phyloP scores from a whole-genome alignment of 2,113 vertebrate species.

The Rhinogobius similis region DNA sequence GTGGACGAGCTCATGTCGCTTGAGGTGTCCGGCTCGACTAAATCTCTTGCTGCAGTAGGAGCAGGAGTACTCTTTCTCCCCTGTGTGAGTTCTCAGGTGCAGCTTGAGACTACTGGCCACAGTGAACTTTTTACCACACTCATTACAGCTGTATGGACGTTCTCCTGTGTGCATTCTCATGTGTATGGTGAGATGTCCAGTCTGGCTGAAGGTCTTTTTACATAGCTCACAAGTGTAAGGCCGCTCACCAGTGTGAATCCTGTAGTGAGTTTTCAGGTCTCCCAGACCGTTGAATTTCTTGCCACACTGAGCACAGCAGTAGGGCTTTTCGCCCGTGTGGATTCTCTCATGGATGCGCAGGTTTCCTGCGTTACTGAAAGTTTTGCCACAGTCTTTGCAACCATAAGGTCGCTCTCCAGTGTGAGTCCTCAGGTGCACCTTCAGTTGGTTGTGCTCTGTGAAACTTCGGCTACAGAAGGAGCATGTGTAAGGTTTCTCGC shows the following conservation, averaged over 20 bases:
- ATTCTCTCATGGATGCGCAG: slow-evolving; percentile 75
- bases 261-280: slow-evolving; percentile 75
- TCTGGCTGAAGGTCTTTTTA: slow-evolving; percentile 77
- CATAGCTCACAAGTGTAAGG: slow-evolving; percentile 78
- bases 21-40: slow-evolving; percentile 73
- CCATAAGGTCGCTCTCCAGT: slow-evolving; percentile 74
- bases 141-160: slow-evolving; percentile 70
- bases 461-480: slow-evolving; percentile 71
- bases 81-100: slow-evolving; percentile 76
- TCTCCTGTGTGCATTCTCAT: slow-evolving; percentile 79
- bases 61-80: slow-evolving; percentile 76
- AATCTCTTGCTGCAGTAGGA: slow-evolving; percentile 74
- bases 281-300: slow-evolving; percentile 74
- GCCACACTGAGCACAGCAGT: slow-evolving; percentile 75
- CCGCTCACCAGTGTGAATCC: slow-evolving; percentile 77
- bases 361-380: slow-evolving; percentile 73
- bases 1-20: slow-evolving; percentile 77
- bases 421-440: slow-evolving; percentile 76
- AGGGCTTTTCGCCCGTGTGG: slow-evolving; percentile 76
- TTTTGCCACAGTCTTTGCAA: slow-evolving; percentile 73
- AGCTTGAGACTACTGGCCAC: slow-evolving; percentile 79
- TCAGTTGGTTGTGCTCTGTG: slow-evolving; percentile 77
- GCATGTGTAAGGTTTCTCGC: slow-evolving; percentile 75
- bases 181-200: slow-evolving; percentile 79
- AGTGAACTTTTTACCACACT: slow-evolving; percentile 74